phyloP scores from a whole-genome alignment of 1,140 invertebrate genomes.

The Penaeus vannamei region DNA sequence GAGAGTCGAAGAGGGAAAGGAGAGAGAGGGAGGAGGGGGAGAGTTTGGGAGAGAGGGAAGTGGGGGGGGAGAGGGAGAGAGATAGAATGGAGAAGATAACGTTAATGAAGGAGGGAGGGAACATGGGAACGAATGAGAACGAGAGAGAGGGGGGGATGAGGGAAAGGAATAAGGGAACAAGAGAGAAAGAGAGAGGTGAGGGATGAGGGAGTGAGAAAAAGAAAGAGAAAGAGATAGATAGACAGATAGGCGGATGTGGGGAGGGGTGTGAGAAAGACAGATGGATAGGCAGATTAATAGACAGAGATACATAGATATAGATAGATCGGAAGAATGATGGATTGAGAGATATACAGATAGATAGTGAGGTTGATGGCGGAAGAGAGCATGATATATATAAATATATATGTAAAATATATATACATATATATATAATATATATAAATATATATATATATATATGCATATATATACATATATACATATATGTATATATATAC shows the following conservation, averaged over 20 bases:
- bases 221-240: neutral
- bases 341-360: neutral
- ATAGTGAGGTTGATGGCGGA: neutral
- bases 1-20: neutral
- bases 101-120: neutral
- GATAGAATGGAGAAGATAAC: neutral
- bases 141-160: neutral
- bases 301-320: no score
- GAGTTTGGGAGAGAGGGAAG: neutral
- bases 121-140: neutral
- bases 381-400: no score
- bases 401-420: no score
- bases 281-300: no score
- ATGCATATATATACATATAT: constrained; percentile 14
- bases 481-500: constrained; percentile 7
- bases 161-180: neutral
- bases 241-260: neutral
- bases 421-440: constrained; percentile 8
- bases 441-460: constrained; percentile 10
- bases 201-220: neutral
- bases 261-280: no score
- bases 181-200: neutral
- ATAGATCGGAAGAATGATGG: no score
- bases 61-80: neutral
- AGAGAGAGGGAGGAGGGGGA: neutral